Conservation (phyloP, 2,797 vertebrate genomes). For the Catharus ustulatus region DNA sequence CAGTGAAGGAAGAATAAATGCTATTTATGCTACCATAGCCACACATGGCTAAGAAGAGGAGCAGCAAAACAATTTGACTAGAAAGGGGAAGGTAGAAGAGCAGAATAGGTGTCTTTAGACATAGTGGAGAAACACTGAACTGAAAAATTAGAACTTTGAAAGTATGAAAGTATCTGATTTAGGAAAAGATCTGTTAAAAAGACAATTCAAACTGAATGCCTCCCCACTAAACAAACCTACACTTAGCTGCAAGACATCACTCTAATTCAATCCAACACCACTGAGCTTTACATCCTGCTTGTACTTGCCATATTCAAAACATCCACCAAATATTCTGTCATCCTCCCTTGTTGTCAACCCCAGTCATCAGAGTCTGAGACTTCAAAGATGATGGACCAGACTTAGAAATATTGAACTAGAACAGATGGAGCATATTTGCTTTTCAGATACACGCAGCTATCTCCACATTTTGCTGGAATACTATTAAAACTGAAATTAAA, state of each 20-base stretch:
- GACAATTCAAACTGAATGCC: background rate
- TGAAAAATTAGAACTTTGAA: background rate
- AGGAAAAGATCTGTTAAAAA: background rate
- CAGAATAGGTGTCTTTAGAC: background rate
- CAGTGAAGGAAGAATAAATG: background rate
- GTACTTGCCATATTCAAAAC: background rate
- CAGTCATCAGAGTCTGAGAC: background rate
- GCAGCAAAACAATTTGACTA: background rate
- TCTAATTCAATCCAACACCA: background rate
- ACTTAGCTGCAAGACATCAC: background rate
- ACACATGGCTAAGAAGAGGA: background rate
- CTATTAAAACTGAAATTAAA: background rate
- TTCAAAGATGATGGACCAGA: background rate
- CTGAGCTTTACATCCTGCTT: background rate
- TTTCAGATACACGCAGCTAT: background rate
- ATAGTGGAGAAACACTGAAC: background rate
- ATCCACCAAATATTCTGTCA: background rate
- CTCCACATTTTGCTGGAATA: background rate
- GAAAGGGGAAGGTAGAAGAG: background rate
- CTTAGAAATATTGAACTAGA: background rate
- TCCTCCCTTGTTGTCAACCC: background rate
- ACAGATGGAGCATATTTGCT: conserved; percentile 5
- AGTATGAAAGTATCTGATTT: background rate
- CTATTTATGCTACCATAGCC: background rate
- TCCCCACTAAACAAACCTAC: background rate